Base-by-base conservation (phyloP, 2,888 invertebrate genomes). In the Macaria liturata region DNA sequence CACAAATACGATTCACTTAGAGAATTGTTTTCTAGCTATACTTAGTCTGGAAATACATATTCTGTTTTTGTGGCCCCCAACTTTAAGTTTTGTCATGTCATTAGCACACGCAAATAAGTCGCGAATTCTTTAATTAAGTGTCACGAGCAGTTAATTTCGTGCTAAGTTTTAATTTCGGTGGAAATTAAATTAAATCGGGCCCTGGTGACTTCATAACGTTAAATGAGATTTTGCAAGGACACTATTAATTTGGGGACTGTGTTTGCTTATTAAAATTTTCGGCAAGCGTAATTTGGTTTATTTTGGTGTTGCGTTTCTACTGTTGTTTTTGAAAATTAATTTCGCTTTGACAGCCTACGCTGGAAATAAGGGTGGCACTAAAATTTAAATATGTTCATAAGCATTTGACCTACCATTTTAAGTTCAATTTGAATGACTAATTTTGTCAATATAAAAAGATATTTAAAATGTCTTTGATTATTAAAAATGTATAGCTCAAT, bases 111-210 rank as follows among this genome's bases (percentile, higher is more conserved):
- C 59, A 67, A 73, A 71, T 67, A 65, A 61, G 54, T 59, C 54
- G 5, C 51, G 46, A 45, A 55, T 66, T 61, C 57, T 68, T 75
- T 78, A 78, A 79, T 78, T 73, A 75, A 75, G 72, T 57, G 64
- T 69, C 59, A 68, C 39, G 61, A 66, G 66, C 71, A 67, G 68
- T 73, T 69, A 74, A 74, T 73, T 71, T 70, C 50, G 61, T 65
- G 62, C 63, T 56, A 68, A 72, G 68, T 70, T 73, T 71, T 67
- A 68, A 73, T 73, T 71, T 74, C 52, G 65, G 59, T 58, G 58
- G 50, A 64, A 56, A 68, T 70, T 55, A 72, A 71, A 76, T 76
- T 71, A 68, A 74, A 78, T 78, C 68, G 70, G 64, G 66, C 66
- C 69, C 69, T 64, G 61, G 66, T 59, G 55, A 62, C 61, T 57